Evolutionary conservation across 2,797 vertebrate species (phyloP).

Genomic region (Enteromius fasciolatus): DNA sequence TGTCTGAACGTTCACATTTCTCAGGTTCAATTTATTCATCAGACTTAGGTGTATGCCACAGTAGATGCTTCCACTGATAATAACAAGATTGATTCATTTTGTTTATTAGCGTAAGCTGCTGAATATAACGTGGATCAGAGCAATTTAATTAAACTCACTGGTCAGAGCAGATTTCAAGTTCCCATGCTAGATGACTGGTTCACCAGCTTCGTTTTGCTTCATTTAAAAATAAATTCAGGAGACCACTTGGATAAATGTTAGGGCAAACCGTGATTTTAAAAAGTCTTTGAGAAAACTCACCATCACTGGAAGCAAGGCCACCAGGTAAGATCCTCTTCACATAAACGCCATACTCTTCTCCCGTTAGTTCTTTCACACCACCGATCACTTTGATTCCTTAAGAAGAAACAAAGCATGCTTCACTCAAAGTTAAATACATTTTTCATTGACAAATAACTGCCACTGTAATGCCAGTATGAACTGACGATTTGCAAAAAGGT

Average conservation of each 20-base stretch:
- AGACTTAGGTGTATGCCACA: neutral
- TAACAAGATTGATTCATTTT: constrained; percentile 45
- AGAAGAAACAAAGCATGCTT: constrained; percentile 1
- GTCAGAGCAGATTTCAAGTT: constrained; percentile 25
- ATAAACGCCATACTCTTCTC: constrained; percentile 90
- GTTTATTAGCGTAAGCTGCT: constrained; percentile 42
- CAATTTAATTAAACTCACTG: constrained; percentile 48
- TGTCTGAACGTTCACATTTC: neutral
- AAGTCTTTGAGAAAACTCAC: constrained; percentile 67
- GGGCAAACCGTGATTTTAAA: neutral
- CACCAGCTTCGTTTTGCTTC: neutral
- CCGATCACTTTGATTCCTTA: constrained; percentile 92
- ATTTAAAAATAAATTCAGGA: too few species aligned
- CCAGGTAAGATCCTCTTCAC: constrained; percentile 91
- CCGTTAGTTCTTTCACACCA: constrained; percentile 84
- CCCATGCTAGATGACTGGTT: neutral
- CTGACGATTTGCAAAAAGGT: neutral
- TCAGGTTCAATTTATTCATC: neutral
- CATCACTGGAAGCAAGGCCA: constrained; percentile 85
- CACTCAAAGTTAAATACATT: neutral
- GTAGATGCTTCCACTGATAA: constrained; percentile 36
- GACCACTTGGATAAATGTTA: neutral
- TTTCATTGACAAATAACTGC: neutral
- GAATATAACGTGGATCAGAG: constrained; percentile 46
- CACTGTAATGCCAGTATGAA: neutral